phyloP scores from a whole-genome alignment of 2,113 vertebrate species.

The Megaceryle torquata region DNA sequence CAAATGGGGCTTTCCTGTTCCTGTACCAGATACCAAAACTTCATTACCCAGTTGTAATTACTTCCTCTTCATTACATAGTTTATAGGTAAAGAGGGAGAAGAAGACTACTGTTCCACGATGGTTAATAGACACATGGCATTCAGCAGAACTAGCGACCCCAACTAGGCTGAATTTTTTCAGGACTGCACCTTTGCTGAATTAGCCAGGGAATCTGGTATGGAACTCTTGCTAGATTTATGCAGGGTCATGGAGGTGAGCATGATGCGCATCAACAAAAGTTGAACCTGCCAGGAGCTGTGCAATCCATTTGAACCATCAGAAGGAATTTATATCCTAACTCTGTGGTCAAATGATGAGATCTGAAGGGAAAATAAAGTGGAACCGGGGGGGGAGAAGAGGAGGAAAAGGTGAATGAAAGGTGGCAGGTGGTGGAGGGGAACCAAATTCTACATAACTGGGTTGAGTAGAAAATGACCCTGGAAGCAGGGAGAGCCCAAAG shows the following conservation, averaged over 20 bases:
- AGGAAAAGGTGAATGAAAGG: background rate
- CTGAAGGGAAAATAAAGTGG: background rate
- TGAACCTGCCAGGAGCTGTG: background rate
- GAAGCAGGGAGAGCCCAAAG: background rate
- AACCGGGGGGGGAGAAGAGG: background rate
- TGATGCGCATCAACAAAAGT: background rate
- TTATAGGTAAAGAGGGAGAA: background rate
- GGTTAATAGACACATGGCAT: background rate
- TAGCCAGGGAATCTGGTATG: fast-evolving
- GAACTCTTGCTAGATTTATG: background rate
- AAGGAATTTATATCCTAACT: background rate
- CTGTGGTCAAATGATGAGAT: background rate
- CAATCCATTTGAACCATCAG: background rate
- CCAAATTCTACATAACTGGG: background rate
- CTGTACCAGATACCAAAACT: background rate
- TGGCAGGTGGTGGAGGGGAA: background rate
- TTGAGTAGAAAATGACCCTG: background rate
- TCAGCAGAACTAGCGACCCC: background rate
- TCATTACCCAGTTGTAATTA: slow-evolving; percentile 14
- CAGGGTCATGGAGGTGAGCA: background rate
- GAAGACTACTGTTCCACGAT: background rate
- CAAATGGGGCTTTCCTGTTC: background rate
- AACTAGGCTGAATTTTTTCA: background rate
- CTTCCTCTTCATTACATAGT: background rate
- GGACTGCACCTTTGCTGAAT: background rate